Evolutionary conservation across 2,888 invertebrate species (phyloP).

Genomic region (Augiades crinisus): DNA sequence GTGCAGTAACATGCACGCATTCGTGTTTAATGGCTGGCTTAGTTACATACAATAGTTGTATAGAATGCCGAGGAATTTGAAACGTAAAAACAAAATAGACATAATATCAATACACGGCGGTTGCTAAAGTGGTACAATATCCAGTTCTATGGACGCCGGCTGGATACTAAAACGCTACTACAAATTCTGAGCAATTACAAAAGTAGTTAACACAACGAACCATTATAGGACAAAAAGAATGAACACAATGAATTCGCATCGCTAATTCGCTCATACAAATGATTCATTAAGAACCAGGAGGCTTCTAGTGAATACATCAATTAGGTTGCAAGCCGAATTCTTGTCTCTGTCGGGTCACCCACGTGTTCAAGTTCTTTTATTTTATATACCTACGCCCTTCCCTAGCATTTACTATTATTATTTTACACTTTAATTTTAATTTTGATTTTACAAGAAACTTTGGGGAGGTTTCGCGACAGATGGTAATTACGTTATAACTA

Average conservation of each 20-base stretch:
- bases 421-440: too few relatives aligned
- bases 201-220: constrained; percentile 20
- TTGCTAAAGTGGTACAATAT: constrained; percentile 2
- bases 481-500: too few relatives aligned
- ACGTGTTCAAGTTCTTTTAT: too few relatives aligned
- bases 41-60: constrained; percentile 18
- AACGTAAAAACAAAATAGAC: constrained; percentile 23
- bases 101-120: constrained; percentile 21
- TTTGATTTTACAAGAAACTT: too few relatives aligned
- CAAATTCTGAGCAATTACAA: constrained; percentile 28
- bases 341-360: constrained; percentile 3
- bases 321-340: constrained; percentile 9
- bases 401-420: too few relatives aligned
- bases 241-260: constrained; percentile 44
- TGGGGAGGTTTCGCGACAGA: too few relatives aligned
- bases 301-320: constrained; percentile 5
- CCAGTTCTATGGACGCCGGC: constrained; percentile 8
- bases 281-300: constrained; percentile 16
- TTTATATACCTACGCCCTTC: too few relatives aligned
- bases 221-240: constrained; percentile 11
- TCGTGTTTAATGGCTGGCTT: constrained; percentile 10
- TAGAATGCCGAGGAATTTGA: constrained; percentile 16
- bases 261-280: constrained; percentile 48
- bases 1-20: not conserved
- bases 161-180: constrained; percentile 1